These are phyloP conservation scores for Meganola albula DNA, from an alignment of 2,888 invertebrate genomes.

Conservation along the genomic window DNA sequence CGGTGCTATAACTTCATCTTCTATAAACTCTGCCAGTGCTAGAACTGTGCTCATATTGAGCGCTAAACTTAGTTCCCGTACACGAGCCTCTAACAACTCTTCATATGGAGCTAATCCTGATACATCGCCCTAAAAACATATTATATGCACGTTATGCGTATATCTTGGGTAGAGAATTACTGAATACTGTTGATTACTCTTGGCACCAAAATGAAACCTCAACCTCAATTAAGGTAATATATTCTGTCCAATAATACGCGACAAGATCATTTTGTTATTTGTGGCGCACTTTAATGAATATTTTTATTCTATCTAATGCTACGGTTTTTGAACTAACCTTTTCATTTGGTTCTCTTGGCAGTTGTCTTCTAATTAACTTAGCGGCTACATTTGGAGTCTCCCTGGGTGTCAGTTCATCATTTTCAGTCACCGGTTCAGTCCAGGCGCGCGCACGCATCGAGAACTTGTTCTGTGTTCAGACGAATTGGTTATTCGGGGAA, in stretches of 20 bases:
- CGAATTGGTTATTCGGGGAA: conserved; percentile 13
- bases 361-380: conserved; percentile 47
- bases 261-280: too few species aligned
- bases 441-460: conserved; percentile 89
- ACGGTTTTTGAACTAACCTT: too few species aligned
- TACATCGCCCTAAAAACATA: conserved; percentile 46
- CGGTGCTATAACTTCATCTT: conserved; percentile 89
- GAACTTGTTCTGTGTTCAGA: conserved; percentile 83
- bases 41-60: conserved; percentile 89
- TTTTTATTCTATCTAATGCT: too few species aligned
- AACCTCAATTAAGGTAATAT: too few species aligned
- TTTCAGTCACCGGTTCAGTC: conserved; percentile 79
- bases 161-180: too few species aligned
- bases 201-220: too few species aligned
- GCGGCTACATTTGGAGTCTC: conserved; percentile 50
- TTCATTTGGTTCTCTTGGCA: conserved; percentile 46
- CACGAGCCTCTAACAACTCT: conserved; percentile 79
- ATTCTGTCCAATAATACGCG: too few species aligned
- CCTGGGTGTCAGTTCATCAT: conserved; percentile 40
- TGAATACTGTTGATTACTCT: too few species aligned
- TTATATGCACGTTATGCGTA: too few species aligned
- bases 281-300: too few species aligned
- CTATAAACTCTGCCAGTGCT: conserved; percentile 88
- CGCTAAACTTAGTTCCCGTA: conserved; percentile 81
- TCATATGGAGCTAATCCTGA: conserved; percentile 54